Percentiles rank a stretch among this genome's conserved stretches.
These are phyloP conservation scores for Gambusia holbrooki DNA, from an alignment of 2,113 vertebrate species.

Conservation along the genomic window DNA sequence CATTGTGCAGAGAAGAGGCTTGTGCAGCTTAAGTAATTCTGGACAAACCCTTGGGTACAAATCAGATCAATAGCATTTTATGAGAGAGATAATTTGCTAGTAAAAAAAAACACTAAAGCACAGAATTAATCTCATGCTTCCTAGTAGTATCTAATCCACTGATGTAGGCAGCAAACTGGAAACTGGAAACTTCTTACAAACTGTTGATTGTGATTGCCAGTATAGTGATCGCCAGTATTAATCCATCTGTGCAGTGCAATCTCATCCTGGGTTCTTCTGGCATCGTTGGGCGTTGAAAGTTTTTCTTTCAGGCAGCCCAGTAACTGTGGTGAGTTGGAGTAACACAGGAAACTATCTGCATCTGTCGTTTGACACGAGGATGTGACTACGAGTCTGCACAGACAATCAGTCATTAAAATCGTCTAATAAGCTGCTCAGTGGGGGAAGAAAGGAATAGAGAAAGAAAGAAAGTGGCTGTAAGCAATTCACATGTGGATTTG, in stretches of 20 bases:
- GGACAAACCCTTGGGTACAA: not conserved
- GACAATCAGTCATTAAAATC: conserved; percentile 26
- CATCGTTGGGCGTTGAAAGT: conserved; percentile 24
- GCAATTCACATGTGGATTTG: conserved; percentile 15
- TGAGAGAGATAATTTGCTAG: not conserved
- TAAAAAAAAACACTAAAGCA: not conserved
- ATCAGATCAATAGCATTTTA: not conserved
- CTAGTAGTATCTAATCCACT: not conserved
- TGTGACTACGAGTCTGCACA: conserved; percentile 27
- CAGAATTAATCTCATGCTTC: not conserved
- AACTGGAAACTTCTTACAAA: conserved; percentile 16
- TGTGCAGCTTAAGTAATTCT: too few relatives aligned
- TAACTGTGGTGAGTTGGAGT: conserved; percentile 50
- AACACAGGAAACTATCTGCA: conserved; percentile 22
- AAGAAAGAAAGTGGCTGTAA: conserved; percentile 1
- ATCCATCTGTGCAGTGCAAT: conserved; percentile 12
- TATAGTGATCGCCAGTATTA: conserved; percentile 19
- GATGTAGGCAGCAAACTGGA: not conserved
- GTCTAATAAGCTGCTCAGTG: conserved; percentile 20
- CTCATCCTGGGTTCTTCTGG: conserved; percentile 22
- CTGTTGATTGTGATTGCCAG: conserved; percentile 23
- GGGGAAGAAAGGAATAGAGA: not conserved
- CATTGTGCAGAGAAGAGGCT: not conserved
- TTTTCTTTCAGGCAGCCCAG: conserved; percentile 32
- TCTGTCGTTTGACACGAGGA: conserved; percentile 21